A percentile compares a stretch with the other conserved stretches of the same genome.
These are phyloP conservation scores for Trachelus troglodyta DNA, from an alignment of 2,888 invertebrate species.

Conservation along the genomic window DNA sequence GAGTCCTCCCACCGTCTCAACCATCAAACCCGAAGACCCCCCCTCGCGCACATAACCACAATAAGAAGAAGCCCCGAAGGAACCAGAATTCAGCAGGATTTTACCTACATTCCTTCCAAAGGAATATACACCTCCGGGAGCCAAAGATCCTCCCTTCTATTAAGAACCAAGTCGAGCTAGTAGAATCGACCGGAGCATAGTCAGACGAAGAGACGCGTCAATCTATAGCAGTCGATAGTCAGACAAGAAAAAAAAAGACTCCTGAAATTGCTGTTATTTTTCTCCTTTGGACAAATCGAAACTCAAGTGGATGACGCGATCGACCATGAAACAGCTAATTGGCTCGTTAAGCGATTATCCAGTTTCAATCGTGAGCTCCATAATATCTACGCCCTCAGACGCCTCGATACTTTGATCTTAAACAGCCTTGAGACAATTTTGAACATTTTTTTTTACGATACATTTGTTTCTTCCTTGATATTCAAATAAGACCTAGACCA, in stretches of 20 bases:
- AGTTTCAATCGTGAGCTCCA: slow-evolving; percentile 21
- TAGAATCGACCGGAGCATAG: neutral
- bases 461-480: neutral
- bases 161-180: neutral
- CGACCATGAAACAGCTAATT: slow-evolving; percentile 48
- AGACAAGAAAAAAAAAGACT: neutral
- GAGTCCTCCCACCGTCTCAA: slow-evolving; percentile 6
- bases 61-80: neutral
- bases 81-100: neutral
- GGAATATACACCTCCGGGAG: neutral
- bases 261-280: neutral
- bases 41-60: slow-evolving; percentile 1
- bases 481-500: neutral
- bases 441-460: neutral
- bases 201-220: neutral
- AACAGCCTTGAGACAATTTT: neutral
- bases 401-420: neutral
- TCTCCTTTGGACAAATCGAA: neutral
- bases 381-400: neutral
- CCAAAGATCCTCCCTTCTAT: neutral
- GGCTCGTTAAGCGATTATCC: slow-evolving; percentile 53
- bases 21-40: neutral
- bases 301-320: neutral
- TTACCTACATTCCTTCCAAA: neutral
- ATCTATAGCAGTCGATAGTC: neutral